Evolutionary conservation across 2,113 vertebrate species (phyloP), one percentile per base, ranked within the genome.

Genomic region (Alces alces): DNA sequence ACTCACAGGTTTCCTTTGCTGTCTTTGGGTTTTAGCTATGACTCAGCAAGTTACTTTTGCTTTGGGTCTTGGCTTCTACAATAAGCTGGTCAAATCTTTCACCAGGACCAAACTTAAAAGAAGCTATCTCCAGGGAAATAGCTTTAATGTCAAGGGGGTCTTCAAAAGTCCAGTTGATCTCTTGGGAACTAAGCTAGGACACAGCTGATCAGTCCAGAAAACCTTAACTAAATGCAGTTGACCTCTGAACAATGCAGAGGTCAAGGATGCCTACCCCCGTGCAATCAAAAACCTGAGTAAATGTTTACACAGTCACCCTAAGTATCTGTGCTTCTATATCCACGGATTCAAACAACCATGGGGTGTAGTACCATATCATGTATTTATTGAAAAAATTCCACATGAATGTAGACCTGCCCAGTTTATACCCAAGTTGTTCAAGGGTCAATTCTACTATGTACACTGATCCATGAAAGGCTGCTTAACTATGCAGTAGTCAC

Each of bases 81-180:
- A 88, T 39, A 76, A 87, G 13, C 10, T 83, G 43, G 66, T 52
- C 70, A 89, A 94, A 91, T n/a, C 57, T 66, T 87, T 33, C 6
- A 84, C 27, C 3, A 92, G n/a, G 39, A 96, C 61, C 55, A 93
- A 91, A 91, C 15, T 57, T 52, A 47, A 50, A 94, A 36, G 13
- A 50, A 66, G n/a, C 11, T 43, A 93, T 54, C 54, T 86, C 50
- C 28, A 73, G 61, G 36, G 21, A 73, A 36, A 39, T 39, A 39
- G n/a, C n/a, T 55, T 95, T 64, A 96, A 86, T 43, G 64, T 86
- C 84, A 92, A 84, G 5, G 10, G 47, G 55, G 8, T 61, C 70
- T 95, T 89, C 21, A 89, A 97, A 88, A 80, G 87, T 83, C 33
- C 55, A 96, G 93, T 91, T 64, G 82, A 64, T 85, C 57, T 86